phyloP scores from a whole-genome alignment of 2,113 vertebrate species.

The Amblyornis subalaris region DNA sequence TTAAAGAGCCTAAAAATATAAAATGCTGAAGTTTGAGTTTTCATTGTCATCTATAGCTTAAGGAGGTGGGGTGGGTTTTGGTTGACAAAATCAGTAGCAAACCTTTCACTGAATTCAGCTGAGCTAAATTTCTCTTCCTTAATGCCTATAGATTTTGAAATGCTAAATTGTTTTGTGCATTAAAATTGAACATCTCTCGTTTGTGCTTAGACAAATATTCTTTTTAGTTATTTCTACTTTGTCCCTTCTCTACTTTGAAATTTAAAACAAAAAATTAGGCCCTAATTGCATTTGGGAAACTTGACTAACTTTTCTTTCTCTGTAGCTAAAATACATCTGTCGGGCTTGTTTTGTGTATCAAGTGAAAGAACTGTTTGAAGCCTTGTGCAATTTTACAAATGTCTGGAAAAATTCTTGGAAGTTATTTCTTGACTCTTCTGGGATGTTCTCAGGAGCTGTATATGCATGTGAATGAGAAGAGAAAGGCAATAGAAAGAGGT shows the following conservation, averaged over 20 bases:
- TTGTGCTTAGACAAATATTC: background rate
- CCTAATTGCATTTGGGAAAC: background rate
- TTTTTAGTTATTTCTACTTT: background rate
- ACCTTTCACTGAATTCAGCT: background rate
- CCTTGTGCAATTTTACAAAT: background rate
- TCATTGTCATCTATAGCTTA: background rate
- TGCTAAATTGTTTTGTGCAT: background rate
- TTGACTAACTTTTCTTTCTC: background rate
- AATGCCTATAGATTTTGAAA: background rate
- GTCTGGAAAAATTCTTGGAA: background rate
- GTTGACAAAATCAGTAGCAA: background rate
- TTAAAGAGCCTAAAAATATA: background rate
- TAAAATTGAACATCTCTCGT: background rate
- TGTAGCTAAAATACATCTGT: background rate
- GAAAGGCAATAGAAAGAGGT: background rate
- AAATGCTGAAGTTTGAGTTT: background rate
- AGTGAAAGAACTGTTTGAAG: background rate
- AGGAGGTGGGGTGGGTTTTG: fast-evolving
- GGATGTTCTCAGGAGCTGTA: background rate
- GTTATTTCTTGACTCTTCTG: background rate
- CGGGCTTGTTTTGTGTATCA: background rate
- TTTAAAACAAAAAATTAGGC: background rate
- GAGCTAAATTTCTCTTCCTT: background rate
- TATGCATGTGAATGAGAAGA: background rate
- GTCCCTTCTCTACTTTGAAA: background rate